Evolutionary conservation across 1,140 invertebrate genomes (phyloP).

Genomic region (Catajapyx aquilonaris): DNA sequence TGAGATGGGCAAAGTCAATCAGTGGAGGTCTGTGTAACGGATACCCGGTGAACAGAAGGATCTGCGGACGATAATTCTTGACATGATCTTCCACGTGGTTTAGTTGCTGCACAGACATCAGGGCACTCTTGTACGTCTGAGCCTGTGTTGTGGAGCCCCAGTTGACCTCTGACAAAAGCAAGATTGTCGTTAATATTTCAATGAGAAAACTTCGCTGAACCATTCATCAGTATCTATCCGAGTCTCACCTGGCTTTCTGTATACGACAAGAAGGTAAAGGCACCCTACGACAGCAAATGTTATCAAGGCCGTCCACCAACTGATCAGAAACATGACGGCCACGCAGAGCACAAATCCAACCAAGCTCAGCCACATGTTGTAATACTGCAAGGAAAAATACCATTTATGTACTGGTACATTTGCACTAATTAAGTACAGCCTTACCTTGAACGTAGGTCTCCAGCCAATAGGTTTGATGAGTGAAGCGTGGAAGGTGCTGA

Average conservation of each 20-base stretch:
- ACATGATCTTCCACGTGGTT: constrained; percentile 30
- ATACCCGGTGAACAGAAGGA: too few species aligned
- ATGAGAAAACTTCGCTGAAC: too few species aligned
- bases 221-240: too few species aligned
- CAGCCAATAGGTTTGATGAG: constrained; percentile 65
- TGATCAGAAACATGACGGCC: constrained; percentile 88
- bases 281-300: constrained; percentile 61
- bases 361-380: constrained; percentile 90
- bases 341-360: constrained; percentile 72
- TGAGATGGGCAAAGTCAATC: too few species aligned
- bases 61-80: constrained; percentile 26
- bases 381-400: constrained; percentile 43
- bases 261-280: constrained; percentile 42
- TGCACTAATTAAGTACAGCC: too few species aligned
- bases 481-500: constrained; percentile 89
- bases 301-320: constrained; percentile 74
- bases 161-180: constrained; percentile 37
- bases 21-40: too few species aligned
- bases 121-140: constrained; percentile 29
- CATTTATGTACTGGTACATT: too few species aligned
- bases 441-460: constrained; percentile 68
- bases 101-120: constrained; percentile 26
- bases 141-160: constrained; percentile 39
- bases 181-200: too few species aligned
- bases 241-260: constrained; percentile 30